Evolutionary conservation across 2,888 invertebrate species (phyloP).

Genomic region (Acrobasis consociella): DNA sequence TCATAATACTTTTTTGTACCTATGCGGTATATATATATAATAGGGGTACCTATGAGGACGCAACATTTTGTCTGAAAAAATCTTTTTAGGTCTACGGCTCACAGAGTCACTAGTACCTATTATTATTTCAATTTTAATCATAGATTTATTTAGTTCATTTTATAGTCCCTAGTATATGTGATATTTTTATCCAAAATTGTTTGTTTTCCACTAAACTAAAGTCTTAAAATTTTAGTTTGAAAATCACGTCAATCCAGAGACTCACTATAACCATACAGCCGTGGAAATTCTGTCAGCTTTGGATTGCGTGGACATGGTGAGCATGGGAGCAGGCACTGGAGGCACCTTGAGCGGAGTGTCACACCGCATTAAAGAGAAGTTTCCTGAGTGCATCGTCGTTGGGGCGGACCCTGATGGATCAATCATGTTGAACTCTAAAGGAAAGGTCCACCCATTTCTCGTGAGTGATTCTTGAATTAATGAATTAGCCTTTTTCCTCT

Average conservation of each 20-base stretch:
- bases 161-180: no score
- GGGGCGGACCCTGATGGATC: slow-evolving; percentile 96
- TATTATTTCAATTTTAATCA: no score
- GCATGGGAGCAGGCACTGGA: slow-evolving; percentile 93
- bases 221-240: slow-evolving; percentile 84
- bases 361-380: slow-evolving; percentile 90
- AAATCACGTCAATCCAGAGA: slow-evolving; percentile 94
- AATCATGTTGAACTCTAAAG: slow-evolving; percentile 46
- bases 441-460: slow-evolving; percentile 41
- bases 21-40: no score
- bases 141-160: no score
- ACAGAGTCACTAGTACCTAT: no score
- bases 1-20: no score
- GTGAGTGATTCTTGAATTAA: slow-evolving; percentile 31
- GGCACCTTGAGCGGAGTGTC: slow-evolving; percentile 95
- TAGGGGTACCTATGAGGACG: no score
- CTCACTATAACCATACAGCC: slow-evolving; percentile 96
- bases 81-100: no score
- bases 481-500: no score
- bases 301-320: slow-evolving; percentile 90
- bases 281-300: slow-evolving; percentile 89
- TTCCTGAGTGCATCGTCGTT: slow-evolving; percentile 88
- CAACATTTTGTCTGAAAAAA: no score
- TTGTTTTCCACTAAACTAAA: no score
- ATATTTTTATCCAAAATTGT: no score